Conservation (phyloP, 2,113 vertebrate genomes). For the Eonycteris spelaea region DNA sequence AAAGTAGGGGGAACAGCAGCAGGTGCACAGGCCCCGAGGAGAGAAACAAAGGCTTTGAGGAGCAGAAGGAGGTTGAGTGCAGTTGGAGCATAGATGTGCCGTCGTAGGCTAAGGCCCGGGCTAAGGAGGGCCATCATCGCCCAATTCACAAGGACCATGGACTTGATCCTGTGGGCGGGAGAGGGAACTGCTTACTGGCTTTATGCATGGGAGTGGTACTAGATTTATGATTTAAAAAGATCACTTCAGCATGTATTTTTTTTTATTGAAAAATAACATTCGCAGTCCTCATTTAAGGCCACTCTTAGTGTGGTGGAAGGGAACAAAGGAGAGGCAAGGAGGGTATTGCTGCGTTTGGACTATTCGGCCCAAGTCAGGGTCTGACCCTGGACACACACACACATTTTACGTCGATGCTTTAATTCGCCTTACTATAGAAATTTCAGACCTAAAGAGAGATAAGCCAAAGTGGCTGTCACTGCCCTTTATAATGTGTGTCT, state of each 20-base stretch:
- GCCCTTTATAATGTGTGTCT: not conserved
- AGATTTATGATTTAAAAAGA: not conserved
- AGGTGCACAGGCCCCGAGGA: not conserved
- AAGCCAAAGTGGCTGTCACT: not conserved
- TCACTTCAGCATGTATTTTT: not conserved
- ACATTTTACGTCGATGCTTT: not conserved
- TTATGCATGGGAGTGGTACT: not conserved
- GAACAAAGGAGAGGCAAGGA: not conserved
- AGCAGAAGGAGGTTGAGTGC: rapidly evolving
- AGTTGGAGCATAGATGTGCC: not conserved
- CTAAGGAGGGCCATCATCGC: rapidly evolving
- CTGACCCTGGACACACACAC: not conserved
- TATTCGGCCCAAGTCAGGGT: not conserved
- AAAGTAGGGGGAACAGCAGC: not conserved
- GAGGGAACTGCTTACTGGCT: not conserved
- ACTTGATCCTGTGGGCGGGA: not conserved
- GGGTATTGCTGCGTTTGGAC: not conserved
- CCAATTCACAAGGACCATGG: not conserved
- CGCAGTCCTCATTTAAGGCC: not conserved
- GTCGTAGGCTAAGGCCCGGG: not conserved
- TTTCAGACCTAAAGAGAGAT: not conserved
- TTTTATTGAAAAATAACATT: not conserved
- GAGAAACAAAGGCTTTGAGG: not conserved
- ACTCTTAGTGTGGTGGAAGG: not conserved
- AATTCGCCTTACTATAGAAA: not conserved